Percentiles rank a stretch among this genome's conserved stretches.
Evolutionary conservation across 2,113 vertebrate species (phyloP).

Genomic region (Alexandromys fortis): DNA sequence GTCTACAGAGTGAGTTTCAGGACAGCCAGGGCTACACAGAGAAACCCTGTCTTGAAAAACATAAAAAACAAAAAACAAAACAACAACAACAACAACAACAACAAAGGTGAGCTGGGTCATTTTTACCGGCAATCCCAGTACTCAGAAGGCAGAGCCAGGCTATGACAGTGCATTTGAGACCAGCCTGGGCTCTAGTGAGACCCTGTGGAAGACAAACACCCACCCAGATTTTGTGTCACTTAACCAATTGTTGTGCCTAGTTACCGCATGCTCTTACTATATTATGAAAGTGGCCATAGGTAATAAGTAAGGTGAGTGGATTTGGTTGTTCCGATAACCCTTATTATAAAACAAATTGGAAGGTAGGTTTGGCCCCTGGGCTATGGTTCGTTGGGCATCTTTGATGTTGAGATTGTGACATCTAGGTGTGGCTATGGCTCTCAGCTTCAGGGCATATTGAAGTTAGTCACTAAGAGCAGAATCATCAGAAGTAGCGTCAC

Average conservation of each 20-base stretch:
- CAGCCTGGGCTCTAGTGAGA: neutral
- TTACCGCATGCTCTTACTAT: neutral
- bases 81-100: too few species aligned
- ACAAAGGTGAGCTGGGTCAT: neutral
- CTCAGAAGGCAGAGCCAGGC: neutral
- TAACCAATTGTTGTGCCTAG: neutral
- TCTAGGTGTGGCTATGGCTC: neutral
- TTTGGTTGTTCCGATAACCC: neutral
- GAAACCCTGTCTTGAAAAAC: neutral
- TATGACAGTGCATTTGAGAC: neutral
- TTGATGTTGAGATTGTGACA: neutral
- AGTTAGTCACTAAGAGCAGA: slow-evolving; percentile 32
- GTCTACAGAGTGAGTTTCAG: neutral
- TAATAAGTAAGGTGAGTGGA: neutral
- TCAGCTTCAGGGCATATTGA: neutral
- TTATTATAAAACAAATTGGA: slow-evolving; percentile 9
- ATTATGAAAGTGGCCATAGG: slow-evolving; percentile 38
- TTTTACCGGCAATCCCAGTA: too few species aligned
- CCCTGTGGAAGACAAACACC: neutral
- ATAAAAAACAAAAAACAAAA: neutral
- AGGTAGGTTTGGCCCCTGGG: neutral
- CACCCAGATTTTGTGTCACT: neutral
- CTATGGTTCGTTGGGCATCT: neutral
- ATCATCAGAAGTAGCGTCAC: neutral
- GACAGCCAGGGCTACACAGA: neutral